Evolutionary conservation across 2,888 invertebrate genomes (phyloP).

Genomic region (Meliscaeva auricollis): DNA sequence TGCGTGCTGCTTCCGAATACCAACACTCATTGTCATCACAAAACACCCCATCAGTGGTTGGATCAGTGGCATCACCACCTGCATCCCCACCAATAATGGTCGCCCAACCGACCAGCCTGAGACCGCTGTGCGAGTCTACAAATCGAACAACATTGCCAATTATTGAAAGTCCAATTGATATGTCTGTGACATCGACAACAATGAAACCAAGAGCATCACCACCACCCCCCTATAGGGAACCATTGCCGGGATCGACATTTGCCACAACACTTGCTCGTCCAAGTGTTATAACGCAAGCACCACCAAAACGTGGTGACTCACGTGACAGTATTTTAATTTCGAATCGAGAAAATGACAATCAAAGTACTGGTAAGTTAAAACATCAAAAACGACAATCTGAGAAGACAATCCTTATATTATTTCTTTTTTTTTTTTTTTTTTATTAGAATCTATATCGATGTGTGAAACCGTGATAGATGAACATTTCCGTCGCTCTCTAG

Average conservation of each 20-base stretch:
- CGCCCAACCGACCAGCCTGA: conserved; percentile 72
- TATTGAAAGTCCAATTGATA: conserved; percentile 83
- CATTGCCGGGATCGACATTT: conserved; percentile 82
- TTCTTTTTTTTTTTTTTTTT: not conserved
- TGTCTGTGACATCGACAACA: conserved; percentile 82
- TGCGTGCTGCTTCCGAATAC: conserved; percentile 83
- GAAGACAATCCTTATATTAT: not conserved
- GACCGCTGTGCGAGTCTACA: conserved; percentile 79
- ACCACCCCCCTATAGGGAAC: conserved; percentile 83
- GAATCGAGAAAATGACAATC: conserved; percentile 81
- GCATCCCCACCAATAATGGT: conserved; percentile 75
- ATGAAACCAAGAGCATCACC: conserved; percentile 81
- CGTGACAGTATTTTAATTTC: conserved; percentile 79
- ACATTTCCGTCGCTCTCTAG: conserved; percentile 96
- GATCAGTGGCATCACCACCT: conserved; percentile 75
- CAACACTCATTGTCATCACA: conserved; percentile 79
- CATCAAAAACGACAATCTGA: not conserved
- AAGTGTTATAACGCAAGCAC: conserved; percentile 88
- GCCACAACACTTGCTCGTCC: conserved; percentile 84
- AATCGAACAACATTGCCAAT: conserved; percentile 78
- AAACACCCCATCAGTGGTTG: conserved; percentile 78
- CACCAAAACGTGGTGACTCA: conserved; percentile 82
- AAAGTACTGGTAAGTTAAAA: conserved; percentile 79
- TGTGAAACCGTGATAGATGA: conserved; percentile 96
- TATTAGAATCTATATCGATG: conserved; percentile 89